phyloP scores from a whole-genome alignment of 2,888 invertebrate species.

The Punctoribates punctum region DNA sequence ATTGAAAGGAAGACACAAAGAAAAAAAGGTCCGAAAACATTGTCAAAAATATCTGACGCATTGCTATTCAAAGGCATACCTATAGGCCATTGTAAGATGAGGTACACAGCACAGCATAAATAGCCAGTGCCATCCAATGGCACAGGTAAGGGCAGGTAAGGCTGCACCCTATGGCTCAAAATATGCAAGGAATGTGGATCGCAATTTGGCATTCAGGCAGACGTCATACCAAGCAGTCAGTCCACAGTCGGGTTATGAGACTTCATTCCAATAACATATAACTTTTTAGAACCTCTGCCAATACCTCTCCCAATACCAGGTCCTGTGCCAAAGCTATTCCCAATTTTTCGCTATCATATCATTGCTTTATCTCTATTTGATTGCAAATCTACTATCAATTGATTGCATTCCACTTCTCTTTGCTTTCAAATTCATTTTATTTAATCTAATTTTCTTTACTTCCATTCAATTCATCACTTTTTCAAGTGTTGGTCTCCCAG shows the following conservation, averaged over 20 bases:
- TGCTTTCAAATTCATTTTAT: not conserved
- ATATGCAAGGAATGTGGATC: slow-evolving; percentile 34
- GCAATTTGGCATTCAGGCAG: slow-evolving; percentile 27
- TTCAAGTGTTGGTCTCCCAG: too few relatives aligned
- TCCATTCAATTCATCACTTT: too few relatives aligned
- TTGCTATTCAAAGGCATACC: slow-evolving; percentile 15
- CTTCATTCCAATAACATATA: slow-evolving; percentile 9
- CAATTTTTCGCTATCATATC: not conserved
- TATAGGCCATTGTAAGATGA: not conserved
- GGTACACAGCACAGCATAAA: not conserved
- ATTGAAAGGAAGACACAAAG: not conserved
- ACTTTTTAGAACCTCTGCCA: too few relatives aligned
- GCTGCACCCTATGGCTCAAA: slow-evolving; percentile 38
- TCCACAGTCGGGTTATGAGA: slow-evolving; percentile 4
- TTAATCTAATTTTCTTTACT: not conserved
- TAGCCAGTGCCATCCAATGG: slow-evolving; percentile 13
- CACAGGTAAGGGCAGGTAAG: slow-evolving; percentile 30
- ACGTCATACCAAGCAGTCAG: slow-evolving; percentile 19
- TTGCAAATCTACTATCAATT: not conserved
- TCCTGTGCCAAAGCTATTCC: not conserved
- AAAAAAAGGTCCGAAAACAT: slow-evolving; percentile 2
- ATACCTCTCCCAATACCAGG: not conserved
- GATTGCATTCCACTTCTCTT: not conserved
- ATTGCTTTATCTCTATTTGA: not conserved
- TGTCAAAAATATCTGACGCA: not conserved